phyloP scores from a whole-genome alignment of 2,113 vertebrate genomes.

The Perognathus longimembris region DNA sequence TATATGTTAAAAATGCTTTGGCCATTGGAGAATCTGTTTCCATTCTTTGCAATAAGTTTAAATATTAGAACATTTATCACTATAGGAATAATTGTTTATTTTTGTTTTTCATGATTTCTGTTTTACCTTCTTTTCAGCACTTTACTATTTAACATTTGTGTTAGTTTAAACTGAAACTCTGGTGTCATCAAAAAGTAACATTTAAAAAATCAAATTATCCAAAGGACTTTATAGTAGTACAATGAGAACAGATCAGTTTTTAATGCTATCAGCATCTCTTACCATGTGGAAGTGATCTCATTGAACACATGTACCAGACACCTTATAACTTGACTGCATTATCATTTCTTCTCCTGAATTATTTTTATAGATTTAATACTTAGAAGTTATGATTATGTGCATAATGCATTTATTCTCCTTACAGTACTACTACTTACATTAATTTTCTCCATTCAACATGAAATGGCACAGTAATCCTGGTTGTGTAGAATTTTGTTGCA shows the following conservation, averaged over 20 bases:
- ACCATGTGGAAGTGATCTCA: constrained; percentile 31
- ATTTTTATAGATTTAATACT: constrained; percentile 62
- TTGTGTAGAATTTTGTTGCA: constrained; percentile 30
- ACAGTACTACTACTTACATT: constrained; percentile 19
- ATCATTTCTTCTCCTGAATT: constrained; percentile 72
- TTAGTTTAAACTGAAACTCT: constrained; percentile 63
- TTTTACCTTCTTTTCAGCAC: constrained; percentile 58
- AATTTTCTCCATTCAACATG: constrained; percentile 37
- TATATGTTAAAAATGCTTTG: constrained; percentile 33
- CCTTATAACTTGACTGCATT: constrained; percentile 81
- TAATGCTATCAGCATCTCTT: constrained; percentile 59
- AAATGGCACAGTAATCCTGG: constrained; percentile 42
- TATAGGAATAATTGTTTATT: constrained; percentile 19
- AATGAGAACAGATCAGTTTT: constrained; percentile 57
- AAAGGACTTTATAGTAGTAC: constrained; percentile 27
- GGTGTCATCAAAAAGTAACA: constrained; percentile 34
- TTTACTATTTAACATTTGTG: constrained; percentile 50
- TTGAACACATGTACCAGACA: background rate
- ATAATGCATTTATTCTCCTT: constrained; percentile 8
- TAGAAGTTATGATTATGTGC: constrained; percentile 50
- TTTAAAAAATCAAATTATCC: constrained; percentile 35
- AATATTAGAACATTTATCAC: constrained; percentile 35
- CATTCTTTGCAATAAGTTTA: constrained; percentile 43
- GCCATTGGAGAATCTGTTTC: constrained; percentile 39
- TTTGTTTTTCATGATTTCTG: constrained; percentile 61